Evolutionary conservation across 2,113 vertebrate species (phyloP).

Genomic region (Motacilla tschutschensis): DNA sequence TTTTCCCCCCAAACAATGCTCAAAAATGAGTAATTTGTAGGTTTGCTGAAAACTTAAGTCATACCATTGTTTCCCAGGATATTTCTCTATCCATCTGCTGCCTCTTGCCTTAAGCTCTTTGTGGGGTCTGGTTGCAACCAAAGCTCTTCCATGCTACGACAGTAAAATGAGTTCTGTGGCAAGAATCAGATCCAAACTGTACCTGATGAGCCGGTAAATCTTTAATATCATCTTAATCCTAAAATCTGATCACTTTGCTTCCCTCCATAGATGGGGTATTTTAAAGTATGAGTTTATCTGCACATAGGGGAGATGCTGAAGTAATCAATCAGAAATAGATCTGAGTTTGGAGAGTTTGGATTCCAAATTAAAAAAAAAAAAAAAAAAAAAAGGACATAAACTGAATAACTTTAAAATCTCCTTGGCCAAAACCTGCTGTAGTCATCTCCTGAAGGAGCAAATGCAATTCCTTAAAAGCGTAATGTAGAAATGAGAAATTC

Average conservation of each 20-base stretch:
- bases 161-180: neutral
- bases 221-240: neutral
- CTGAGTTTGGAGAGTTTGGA: neutral
- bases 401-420: neutral
- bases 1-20: neutral
- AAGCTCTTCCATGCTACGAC: neutral
- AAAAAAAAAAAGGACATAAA: neutral
- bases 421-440: neutral
- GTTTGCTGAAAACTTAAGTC: neutral
- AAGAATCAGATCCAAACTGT: neutral
- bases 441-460: neutral
- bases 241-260: neutral
- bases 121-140: neutral
- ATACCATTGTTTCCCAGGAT: neutral
- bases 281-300: neutral
- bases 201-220: neutral
- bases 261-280: neutral
- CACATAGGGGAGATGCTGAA: neutral
- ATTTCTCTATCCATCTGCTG: neutral
- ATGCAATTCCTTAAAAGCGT: neutral
- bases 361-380: neutral
- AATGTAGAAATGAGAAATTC: neutral
- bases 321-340: neutral
- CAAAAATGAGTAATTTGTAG: neutral
- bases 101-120: neutral